Percentiles rank a stretch among this genome's conserved stretches.
Evolutionary conservation across 1,140 invertebrate species (phyloP).

Genomic region (Drosophila neocordata): DNA sequence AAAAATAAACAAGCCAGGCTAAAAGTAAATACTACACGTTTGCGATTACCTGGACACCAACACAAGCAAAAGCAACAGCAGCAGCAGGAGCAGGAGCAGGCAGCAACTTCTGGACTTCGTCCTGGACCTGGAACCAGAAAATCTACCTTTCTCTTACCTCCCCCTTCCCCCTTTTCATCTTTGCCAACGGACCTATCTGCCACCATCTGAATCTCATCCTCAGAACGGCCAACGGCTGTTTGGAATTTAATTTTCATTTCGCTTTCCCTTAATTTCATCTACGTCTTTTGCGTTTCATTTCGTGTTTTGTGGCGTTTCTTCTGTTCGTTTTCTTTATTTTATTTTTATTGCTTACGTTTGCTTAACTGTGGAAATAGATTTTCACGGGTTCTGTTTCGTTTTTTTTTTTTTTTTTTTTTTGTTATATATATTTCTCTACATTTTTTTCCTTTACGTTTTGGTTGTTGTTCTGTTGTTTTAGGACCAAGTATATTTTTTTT

Average conservation of each 20-base stretch:
- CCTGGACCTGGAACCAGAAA: neutral
- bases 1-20: conserved; percentile 78
- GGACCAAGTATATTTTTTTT: neutral
- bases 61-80: neutral
- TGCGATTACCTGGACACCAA: conserved; percentile 66
- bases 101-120: neutral
- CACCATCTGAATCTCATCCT: conserved; percentile 12
- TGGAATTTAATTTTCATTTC: conserved; percentile 79
- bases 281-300: conserved; percentile 26
- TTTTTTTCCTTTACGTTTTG: neutral
- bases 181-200: neutral
- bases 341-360: conserved; percentile 25
- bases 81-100: neutral
- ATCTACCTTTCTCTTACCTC: too few species aligned
- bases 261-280: conserved; percentile 68
- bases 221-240: conserved; percentile 62
- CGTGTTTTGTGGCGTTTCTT: conserved; percentile 10
- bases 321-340: conserved; percentile 11
- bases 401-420: neutral
- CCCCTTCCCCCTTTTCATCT: neutral
- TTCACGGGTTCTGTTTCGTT: conserved; percentile 58
- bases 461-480: conserved; percentile 19
- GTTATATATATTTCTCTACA: neutral
- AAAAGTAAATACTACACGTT: conserved; percentile 78
- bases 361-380: conserved; percentile 71